Percentiles rank a stretch among this genome's conserved stretches.
These are phyloP conservation scores for Eira barbara DNA, from an alignment of 2,113 vertebrate species.

Conservation along the genomic window DNA sequence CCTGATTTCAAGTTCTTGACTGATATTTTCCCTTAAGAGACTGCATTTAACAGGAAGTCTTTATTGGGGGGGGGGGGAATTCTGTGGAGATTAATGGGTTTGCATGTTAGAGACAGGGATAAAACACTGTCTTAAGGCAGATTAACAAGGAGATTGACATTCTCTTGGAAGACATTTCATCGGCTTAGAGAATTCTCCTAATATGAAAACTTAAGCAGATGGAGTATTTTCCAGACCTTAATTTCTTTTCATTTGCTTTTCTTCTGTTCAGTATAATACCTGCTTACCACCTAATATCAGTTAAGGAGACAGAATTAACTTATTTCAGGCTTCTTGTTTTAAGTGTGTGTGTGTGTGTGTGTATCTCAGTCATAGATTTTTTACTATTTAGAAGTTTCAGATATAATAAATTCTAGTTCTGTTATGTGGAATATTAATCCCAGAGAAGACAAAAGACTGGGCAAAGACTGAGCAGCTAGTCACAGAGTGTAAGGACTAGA, in stretches of 20 bases:
- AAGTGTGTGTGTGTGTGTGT: too few species aligned
- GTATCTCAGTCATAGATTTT: neutral
- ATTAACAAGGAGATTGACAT: neutral
- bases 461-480: neutral
- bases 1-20: conserved; percentile 36
- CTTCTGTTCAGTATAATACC: neutral
- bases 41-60: neutral
- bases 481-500: neutral
- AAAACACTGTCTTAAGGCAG: conserved; percentile 39
- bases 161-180: conserved; percentile 27
- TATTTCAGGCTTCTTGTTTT: neutral
- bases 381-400: neutral
- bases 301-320: neutral
- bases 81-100: conserved; percentile 38
- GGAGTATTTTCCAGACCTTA: neutral
- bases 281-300: neutral
- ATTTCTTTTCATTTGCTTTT: neutral
- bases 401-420: neutral
- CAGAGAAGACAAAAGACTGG: neutral
- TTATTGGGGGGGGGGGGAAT: neutral
- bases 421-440: neutral
- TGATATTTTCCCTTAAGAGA: conserved; percentile 38
- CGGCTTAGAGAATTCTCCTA: neutral
- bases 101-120: conserved; percentile 30
- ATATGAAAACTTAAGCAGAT: neutral